These are phyloP conservation scores for Lates calcarifer DNA, from an alignment of 2,113 vertebrate species.

Conservation along the genomic window DNA sequence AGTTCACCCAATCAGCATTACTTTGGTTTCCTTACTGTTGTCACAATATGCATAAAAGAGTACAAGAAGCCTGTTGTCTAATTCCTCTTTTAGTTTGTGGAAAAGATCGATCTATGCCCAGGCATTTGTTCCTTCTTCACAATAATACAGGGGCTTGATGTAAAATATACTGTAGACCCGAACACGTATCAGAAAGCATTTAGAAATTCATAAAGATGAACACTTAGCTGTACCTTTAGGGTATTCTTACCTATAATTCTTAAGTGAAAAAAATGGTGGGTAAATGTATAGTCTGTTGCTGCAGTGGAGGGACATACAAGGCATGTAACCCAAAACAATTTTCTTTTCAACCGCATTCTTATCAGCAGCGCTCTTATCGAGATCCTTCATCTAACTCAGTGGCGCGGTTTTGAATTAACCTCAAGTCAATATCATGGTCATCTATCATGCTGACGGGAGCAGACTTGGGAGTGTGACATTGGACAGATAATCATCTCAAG, in stretches of 20 bases:
- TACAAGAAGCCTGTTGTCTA: background rate
- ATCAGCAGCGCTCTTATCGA: slow-evolving; percentile 63
- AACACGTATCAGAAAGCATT: background rate
- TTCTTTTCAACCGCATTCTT: slow-evolving; percentile 69
- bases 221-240: background rate
- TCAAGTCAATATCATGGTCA: slow-evolving; percentile 73
- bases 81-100: background rate
- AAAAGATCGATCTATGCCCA: background rate
- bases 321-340: slow-evolving; percentile 56
- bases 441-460: slow-evolving; percentile 74
- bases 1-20: background rate
- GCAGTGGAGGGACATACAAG: slow-evolving; percentile 39
- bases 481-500: slow-evolving; percentile 70
- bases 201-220: background rate
- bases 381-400: slow-evolving; percentile 69
- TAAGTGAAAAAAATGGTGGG: background rate
- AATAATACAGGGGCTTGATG: background rate
- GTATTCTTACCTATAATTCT: background rate
- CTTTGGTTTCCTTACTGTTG: background rate
- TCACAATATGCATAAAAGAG: background rate
- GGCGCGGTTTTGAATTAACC: slow-evolving; percentile 74
- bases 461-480: slow-evolving; percentile 69
- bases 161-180: background rate
- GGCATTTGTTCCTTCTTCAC: background rate
- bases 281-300: slow-evolving; percentile 3